Evolutionary conservation across 2,888 invertebrate species (phyloP).

Genomic region (Andrena camellia): DNA sequence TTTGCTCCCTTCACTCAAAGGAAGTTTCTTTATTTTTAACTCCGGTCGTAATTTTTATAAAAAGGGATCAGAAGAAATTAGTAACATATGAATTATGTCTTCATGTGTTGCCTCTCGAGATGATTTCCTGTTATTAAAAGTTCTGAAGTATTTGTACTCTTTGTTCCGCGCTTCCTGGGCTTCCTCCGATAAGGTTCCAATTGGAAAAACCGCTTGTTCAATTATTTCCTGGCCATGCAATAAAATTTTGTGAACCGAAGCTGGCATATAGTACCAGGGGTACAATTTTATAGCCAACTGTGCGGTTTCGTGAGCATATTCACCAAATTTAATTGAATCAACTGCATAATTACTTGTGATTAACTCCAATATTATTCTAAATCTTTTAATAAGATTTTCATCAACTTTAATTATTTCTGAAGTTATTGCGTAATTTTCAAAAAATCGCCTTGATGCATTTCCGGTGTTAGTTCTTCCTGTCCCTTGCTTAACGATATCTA

Average conservation of each 20-base stretch:
- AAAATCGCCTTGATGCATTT: not conserved
- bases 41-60: not conserved
- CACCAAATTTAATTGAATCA: not conserved
- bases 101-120: too few relatives aligned
- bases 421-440: not conserved
- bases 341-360: not conserved
- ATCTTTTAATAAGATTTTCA: not conserved
- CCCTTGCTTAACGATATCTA: not conserved
- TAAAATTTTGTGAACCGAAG: not conserved
- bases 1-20: not conserved
- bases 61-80: not conserved
- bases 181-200: conserved; percentile 11
- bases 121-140: not conserved
- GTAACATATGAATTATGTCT: too few relatives aligned
- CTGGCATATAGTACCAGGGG: conserved; percentile 3
- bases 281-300: not conserved
- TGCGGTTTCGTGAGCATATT: not conserved
- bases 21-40: not conserved
- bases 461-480: not conserved
- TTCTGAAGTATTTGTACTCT: not conserved
- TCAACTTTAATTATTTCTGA: not conserved
- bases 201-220: not conserved
- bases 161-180: conserved; percentile 10
- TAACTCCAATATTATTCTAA: not conserved
- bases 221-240: not conserved